Evolutionary conservation across 2,797 vertebrate species (phyloP).

Genomic region (Pangasius djambal): DNA sequence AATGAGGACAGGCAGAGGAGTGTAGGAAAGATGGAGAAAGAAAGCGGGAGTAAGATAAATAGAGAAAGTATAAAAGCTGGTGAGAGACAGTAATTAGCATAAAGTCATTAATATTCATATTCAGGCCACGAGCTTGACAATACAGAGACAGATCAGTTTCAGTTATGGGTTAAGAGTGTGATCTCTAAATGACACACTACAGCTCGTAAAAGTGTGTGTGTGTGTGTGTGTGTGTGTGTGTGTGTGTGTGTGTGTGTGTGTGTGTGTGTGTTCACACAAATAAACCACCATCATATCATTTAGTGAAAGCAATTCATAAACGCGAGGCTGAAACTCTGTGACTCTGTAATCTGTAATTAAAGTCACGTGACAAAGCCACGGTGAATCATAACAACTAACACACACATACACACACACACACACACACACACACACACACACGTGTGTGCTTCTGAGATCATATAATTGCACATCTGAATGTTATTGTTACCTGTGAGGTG

Average conservation of each 20-base stretch:
- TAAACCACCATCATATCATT: neutral
- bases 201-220: neutral
- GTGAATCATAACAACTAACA: neutral
- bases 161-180: neutral
- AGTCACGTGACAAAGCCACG: neutral
- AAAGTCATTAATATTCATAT: neutral
- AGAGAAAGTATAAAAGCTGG: neutral
- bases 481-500: neutral
- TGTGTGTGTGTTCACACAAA: neutral
- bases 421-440: neutral
- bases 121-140: neutral
- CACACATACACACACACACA: neutral
- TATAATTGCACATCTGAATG: neutral
- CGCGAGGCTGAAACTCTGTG: neutral
- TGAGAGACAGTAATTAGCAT: neutral
- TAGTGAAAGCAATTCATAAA: slow-evolving; percentile 24
- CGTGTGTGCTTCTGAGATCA: neutral
- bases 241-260: neutral
- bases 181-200: neutral
- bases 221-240: slow-evolving; percentile 20
- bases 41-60: neutral
- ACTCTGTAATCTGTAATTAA: slow-evolving; percentile 3
- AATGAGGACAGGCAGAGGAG: neutral
- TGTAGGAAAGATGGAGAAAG: neutral
- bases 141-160: slow-evolving; percentile 3